phyloP scores from a whole-genome alignment of 2,888 invertebrate genomes.

The Eudemis profundana region DNA sequence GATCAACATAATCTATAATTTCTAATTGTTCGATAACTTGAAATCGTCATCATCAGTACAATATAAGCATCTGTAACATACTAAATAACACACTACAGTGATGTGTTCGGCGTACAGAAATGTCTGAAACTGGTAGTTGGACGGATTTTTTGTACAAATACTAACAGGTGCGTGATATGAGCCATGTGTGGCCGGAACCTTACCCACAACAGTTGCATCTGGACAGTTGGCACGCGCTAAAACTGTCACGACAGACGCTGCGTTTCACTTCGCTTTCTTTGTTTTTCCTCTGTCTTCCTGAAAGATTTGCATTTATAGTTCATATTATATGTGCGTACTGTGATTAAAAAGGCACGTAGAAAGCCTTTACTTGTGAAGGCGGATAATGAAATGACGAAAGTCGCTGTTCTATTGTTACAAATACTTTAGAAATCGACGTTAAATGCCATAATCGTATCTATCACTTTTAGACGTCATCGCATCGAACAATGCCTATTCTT shows the following conservation, averaged over 20 bases:
- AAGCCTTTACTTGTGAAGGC: background rate
- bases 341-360: background rate
- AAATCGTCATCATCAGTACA: too few relatives aligned
- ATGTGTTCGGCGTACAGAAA: too few relatives aligned
- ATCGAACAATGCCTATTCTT: constrained; percentile 40
- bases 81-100: too few relatives aligned
- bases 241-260: constrained; percentile 22
- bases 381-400: constrained; percentile 20
- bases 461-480: constrained; percentile 29
- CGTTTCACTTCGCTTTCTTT: constrained; percentile 20
- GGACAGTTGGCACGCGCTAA: constrained; percentile 31
- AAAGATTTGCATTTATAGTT: background rate
- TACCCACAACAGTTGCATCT: constrained; percentile 33
- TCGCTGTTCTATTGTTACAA: constrained; percentile 21
- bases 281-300: constrained; percentile 8
- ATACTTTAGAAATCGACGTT: constrained; percentile 41
- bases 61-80: too few relatives aligned
- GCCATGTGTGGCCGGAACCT: constrained; percentile 30
- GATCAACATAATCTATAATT: too few relatives aligned
- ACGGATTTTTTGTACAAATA: constrained; percentile 2
- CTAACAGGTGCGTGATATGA: background rate
- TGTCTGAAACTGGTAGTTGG: background rate
- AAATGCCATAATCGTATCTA: constrained; percentile 32
- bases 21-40: too few relatives aligned
- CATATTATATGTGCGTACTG: background rate